phyloP scores from a whole-genome alignment of 2,888 invertebrate genomes.

The Digitonthophagus gazella region DNA sequence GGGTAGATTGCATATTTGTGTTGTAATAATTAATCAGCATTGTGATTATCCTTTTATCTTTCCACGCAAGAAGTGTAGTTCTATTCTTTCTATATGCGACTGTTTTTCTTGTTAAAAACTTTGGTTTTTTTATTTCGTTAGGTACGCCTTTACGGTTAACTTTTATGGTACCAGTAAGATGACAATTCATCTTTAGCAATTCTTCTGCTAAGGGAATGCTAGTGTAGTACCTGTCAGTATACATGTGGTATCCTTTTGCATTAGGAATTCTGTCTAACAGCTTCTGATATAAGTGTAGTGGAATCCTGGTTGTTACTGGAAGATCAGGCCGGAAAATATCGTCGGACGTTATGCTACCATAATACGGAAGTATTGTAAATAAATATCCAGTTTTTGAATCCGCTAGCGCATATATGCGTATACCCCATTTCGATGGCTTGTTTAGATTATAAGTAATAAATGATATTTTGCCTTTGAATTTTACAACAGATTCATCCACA shows the following conservation, averaged over 20 bases:
- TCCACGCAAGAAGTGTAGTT: no score
- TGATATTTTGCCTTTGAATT: constrained; percentile 26
- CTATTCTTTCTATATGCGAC: no score
- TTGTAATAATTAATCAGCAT: constrained; percentile 30
- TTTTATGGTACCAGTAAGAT: constrained; percentile 32
- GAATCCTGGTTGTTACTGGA: constrained; percentile 31
- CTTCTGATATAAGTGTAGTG: constrained; percentile 27
- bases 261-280: constrained; percentile 25
- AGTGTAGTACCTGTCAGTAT: constrained; percentile 32
- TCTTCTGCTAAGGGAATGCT: constrained; percentile 30
- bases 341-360: constrained; percentile 26
- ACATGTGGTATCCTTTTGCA: constrained; percentile 30
- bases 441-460: constrained; percentile 31
- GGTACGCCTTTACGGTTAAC: constrained; percentile 33
- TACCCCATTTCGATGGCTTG: constrained; percentile 28
- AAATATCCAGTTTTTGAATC: constrained; percentile 28
- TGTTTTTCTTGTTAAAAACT: constrained; percentile 23
- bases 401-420: constrained; percentile 23
- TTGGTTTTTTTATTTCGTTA: constrained; percentile 30
- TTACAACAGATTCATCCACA: constrained; percentile 28
- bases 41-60: constrained; percentile 32
- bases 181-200: constrained; percentile 31
- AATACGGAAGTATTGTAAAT: constrained; percentile 28
- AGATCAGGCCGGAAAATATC: constrained; percentile 24
- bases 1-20: constrained; percentile 23